phyloP scores from a whole-genome alignment of 2,888 invertebrate genomes.

The Corythucha ciliata region DNA sequence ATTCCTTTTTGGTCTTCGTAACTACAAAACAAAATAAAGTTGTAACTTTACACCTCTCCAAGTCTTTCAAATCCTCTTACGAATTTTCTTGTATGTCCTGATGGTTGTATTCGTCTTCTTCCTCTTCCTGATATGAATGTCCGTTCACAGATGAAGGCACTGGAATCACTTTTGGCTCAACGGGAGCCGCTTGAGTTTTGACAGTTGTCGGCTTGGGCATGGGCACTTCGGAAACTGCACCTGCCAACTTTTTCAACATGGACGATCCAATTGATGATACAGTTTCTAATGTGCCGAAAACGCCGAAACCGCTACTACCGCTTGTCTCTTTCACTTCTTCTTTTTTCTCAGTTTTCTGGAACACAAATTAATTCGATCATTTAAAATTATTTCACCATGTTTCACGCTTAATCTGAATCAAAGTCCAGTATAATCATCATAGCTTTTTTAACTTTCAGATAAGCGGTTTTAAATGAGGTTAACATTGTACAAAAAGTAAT shows the following conservation, averaged over 20 bases:
- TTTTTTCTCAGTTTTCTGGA: constrained; percentile 20
- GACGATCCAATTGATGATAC: constrained; percentile 18
- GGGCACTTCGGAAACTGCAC: constrained; percentile 20
- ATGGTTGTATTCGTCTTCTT: constrained; percentile 24
- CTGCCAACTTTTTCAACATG: constrained; percentile 20
- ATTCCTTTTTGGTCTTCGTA: constrained; percentile 21
- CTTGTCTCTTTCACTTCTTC: constrained; percentile 19
- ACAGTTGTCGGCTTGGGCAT: constrained; percentile 19
- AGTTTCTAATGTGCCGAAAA: constrained; percentile 17
- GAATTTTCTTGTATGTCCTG: constrained; percentile 11
- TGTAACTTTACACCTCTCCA: background rate
- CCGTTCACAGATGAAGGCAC: constrained; percentile 35
- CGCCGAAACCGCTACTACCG: constrained; percentile 13
- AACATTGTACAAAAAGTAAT: too few species aligned
- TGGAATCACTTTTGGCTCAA: constrained; percentile 35
- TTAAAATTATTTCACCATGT: background rate
- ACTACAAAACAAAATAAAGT: background rate
- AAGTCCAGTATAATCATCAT: too few species aligned
- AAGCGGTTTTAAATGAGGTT: too few species aligned
- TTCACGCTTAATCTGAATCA: background rate
- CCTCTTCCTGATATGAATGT: constrained; percentile 35
- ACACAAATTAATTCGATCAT: background rate
- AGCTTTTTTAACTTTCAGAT: too few species aligned
- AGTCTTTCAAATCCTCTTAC: background rate
- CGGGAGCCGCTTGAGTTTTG: constrained; percentile 15